Conservation (phyloP, 2,888 invertebrate species). For the Glyphotaelius pellucidus region DNA sequence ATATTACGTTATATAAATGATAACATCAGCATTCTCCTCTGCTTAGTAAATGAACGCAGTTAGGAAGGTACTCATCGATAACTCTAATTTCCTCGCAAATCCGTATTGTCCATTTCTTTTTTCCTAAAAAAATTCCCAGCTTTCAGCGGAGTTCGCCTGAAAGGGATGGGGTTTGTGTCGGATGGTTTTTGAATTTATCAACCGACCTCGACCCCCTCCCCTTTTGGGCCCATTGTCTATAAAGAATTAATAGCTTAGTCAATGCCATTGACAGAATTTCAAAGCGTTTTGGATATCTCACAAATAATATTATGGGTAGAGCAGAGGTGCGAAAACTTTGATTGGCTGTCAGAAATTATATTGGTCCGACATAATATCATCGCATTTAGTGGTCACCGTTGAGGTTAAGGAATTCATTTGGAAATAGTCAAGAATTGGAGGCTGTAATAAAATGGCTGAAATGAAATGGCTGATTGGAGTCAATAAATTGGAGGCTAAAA, state of each 20-base stretch:
- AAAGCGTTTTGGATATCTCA: slow-evolving; percentile 34
- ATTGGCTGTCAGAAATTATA: neutral
- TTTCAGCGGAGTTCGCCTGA: slow-evolving; percentile 8
- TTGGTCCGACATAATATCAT: too few species aligned
- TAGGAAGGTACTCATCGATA: neutral
- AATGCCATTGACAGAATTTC: slow-evolving; percentile 51
- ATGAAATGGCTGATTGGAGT: too few species aligned
- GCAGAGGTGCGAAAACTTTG: neutral
- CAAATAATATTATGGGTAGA: slow-evolving; percentile 20
- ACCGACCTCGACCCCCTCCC: neutral
- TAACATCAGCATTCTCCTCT: neutral
- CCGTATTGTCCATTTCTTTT: neutral
- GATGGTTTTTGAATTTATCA: slow-evolving; percentile 40
- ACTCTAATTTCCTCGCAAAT: neutral
- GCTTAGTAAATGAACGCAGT: neutral
- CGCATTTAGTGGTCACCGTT: too few species aligned
- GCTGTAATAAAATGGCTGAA: too few species aligned
- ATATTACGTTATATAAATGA: neutral
- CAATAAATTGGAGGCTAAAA: too few species aligned
- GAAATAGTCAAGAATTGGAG: too few species aligned
- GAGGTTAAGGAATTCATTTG: too few species aligned
- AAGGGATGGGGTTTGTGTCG: neutral
- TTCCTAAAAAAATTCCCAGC: neutral
- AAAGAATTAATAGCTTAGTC: slow-evolving; percentile 49
- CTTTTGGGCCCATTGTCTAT: slow-evolving; percentile 21